Evolutionary conservation across 2,113 vertebrate species (phyloP).

Genomic region (Globicephala melas): DNA sequence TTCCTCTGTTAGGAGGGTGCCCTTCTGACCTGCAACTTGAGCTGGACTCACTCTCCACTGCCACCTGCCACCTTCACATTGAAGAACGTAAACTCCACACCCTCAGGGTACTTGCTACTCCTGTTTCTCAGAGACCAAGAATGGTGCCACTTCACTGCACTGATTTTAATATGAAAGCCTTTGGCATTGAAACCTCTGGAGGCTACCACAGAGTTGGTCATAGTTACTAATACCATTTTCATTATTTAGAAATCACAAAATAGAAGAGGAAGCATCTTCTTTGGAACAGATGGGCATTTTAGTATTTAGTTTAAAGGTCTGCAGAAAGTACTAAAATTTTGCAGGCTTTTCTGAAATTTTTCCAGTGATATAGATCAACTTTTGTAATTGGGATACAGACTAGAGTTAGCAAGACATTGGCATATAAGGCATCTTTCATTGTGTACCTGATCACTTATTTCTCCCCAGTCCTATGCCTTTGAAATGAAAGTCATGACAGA

Average conservation of each 20-base stretch:
- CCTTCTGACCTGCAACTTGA: background rate
- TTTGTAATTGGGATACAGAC: background rate
- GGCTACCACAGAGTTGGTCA: background rate
- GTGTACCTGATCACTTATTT: background rate
- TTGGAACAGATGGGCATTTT: background rate
- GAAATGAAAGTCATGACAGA: background rate
- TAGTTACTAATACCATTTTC: background rate
- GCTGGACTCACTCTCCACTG: background rate
- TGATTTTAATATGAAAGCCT: background rate
- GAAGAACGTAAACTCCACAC: background rate
- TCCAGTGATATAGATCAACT: background rate
- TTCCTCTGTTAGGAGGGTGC: background rate
- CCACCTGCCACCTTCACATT: background rate
- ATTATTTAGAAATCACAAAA: constrained; percentile 27
- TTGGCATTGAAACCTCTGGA: background rate
- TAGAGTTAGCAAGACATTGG: background rate
- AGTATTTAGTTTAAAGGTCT: background rate
- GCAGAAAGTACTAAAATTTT: background rate
- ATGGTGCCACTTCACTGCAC: background rate
- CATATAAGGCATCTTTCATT: background rate
- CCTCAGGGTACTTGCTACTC: background rate
- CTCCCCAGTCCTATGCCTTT: background rate
- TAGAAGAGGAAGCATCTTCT: background rate
- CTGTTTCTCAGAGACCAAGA: background rate
- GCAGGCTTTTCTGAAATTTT: background rate